phyloP scores from a whole-genome alignment of 2,797 vertebrate genomes.

The Morus bassanus region DNA sequence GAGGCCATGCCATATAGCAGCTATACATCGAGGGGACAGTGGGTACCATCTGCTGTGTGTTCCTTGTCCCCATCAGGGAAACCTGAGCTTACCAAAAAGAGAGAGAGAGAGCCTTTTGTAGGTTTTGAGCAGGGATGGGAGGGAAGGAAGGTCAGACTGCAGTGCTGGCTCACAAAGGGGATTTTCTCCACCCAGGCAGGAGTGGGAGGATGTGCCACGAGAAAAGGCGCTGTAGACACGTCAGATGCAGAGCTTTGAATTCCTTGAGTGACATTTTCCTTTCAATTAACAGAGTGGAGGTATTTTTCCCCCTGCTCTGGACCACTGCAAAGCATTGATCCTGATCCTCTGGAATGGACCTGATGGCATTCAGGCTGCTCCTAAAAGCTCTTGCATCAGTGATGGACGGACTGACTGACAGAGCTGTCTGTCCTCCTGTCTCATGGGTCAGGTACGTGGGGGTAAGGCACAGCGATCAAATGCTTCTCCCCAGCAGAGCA shows the following conservation, averaged over 20 bases:
- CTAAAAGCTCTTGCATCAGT: neutral
- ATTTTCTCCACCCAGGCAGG: neutral
- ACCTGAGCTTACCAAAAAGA: neutral
- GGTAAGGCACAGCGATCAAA: neutral
- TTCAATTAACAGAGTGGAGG: neutral
- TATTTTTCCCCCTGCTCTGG: neutral
- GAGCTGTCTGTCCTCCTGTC: neutral
- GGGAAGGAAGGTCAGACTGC: neutral
- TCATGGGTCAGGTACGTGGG: accelerated
- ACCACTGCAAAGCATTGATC: neutral
- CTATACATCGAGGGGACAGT: neutral
- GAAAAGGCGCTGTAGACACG: neutral
- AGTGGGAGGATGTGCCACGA: neutral
- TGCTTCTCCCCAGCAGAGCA: neutral
- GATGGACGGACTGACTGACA: neutral
- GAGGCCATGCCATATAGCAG: neutral
- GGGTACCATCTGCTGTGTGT: accelerated
- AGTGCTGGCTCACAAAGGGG: neutral
- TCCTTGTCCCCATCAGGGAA: neutral
- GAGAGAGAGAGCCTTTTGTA: neutral
- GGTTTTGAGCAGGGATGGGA: neutral
- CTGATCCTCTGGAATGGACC: neutral
- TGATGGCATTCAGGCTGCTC: neutral
- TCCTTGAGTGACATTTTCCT: neutral
- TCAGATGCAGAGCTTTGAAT: neutral